Evolutionary conservation across 2,113 vertebrate genomes (phyloP), one percentile per base, ranked within the genome.

Genomic region (Hydrolagus affinis): DNA sequence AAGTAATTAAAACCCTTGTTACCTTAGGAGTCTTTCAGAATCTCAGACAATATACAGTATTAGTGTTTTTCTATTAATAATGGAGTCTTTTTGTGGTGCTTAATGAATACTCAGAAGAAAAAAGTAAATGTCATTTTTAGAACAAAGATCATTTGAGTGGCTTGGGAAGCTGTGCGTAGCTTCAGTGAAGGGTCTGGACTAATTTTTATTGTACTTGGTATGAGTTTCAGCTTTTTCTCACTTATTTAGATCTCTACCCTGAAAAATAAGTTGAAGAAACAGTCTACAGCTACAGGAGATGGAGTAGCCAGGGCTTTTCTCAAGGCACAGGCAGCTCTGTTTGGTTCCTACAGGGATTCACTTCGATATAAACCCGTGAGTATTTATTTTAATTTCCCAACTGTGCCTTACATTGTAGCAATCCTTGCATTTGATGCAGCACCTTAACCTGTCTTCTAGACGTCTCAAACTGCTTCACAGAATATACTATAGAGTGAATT

Each of bases 201-300:
- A 95, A 95, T 96, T 95, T 96, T 94, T 66, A 44, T 28, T 66
- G 15, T 83, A 75, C 32, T 62, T 44, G 30, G 0, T 56, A 91
- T 91, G 97, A 95, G 96, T 97, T 97, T 96, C 95, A 94, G 95
- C 95, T 92, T 93, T 93, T 95, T 94, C 91, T 90, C 89, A 92
- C 91, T 93, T 89, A 59, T 85, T 83, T 94, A 98, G 98, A 94
- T 98, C 93, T 97, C 95, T 87, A 92, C 94, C 91, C 92, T 99
- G 94, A 99, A 98, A 94, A 96, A 93, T 90, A 98, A 98, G 92
- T 93, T 99, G 94, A 99, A 98, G 94, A 99, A 99, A 92, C 97
- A 98, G 94, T 98, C 97, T 3, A 99, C 97, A 32, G 96, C 97
- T 2, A 98, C 96, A 0, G 97, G 97, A 32, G 93, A 95, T 4